These are phyloP conservation scores for Palloptera scutellata DNA, from an alignment of 2,888 invertebrate genomes.

Conservation along the genomic window DNA sequence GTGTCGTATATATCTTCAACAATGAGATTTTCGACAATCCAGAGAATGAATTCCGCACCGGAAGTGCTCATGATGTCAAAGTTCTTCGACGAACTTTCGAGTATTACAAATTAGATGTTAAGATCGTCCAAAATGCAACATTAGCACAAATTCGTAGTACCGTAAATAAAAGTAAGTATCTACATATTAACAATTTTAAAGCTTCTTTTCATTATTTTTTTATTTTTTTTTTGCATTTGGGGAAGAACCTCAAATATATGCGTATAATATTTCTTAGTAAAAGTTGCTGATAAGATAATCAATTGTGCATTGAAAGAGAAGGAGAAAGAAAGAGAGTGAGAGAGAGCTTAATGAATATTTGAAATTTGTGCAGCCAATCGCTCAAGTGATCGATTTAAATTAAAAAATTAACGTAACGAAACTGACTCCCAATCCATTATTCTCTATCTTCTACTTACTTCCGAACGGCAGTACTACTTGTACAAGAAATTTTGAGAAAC, in stretches of 20 bases:
- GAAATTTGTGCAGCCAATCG: too few species aligned
- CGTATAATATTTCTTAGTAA: too few species aligned
- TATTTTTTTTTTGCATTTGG: conserved; percentile 1
- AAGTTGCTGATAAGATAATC: too few species aligned
- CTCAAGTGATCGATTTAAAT: too few species aligned
- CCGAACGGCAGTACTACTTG: too few species aligned
- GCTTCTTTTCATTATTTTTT: conserved; percentile 1
- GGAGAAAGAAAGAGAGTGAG: too few species aligned
- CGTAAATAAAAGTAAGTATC: conserved; percentile 55
- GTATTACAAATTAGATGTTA: conserved; percentile 51
- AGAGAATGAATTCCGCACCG: conserved; percentile 50
- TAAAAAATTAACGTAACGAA: too few species aligned
- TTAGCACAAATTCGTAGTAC: conserved; percentile 47
- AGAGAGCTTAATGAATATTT: too few species aligned
- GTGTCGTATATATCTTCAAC: conserved; percentile 58
- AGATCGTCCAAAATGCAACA: conserved; percentile 51
- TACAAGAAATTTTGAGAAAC: too few species aligned
- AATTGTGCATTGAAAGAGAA: too few species aligned
- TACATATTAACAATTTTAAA: conserved; percentile 22
- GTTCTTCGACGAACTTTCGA: conserved; percentile 49
- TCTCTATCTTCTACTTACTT: too few species aligned
- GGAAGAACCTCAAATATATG: neutral
- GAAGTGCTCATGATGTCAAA: conserved; percentile 56
- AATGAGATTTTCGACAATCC: conserved; percentile 55
- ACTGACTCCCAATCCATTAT: too few species aligned